Conservation (phyloP, 1,140 invertebrate species). For the Sycophila sp. region DNA sequence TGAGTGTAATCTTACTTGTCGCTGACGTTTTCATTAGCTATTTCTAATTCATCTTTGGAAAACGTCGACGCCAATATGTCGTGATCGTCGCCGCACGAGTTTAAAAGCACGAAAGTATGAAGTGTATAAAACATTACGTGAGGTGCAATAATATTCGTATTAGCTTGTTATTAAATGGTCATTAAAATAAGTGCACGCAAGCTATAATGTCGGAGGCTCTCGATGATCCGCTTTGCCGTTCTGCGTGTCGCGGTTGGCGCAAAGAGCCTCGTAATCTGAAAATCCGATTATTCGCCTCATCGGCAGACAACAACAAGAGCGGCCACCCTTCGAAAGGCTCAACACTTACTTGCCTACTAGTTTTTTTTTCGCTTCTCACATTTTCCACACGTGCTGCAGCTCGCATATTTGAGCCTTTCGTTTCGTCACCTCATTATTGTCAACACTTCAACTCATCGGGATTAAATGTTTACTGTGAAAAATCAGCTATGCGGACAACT, state of each 20-base stretch:
- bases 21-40: conserved; percentile 9
- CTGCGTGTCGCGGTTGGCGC: conserved; percentile 40
- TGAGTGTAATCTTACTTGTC: conserved; percentile 24
- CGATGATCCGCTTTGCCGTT: conserved; percentile 28
- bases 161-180: background rate
- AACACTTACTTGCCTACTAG: conserved; percentile 14
- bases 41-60: background rate
- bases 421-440: background rate
- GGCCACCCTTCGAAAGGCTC: conserved; percentile 46
- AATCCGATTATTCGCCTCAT: conserved; percentile 65
- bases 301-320: conserved; percentile 57
- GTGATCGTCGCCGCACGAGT: too few relatives aligned
- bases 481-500: too few relatives aligned
- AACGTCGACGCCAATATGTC: too few relatives aligned
- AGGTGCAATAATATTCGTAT: background rate
- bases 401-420: background rate
- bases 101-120: background rate
- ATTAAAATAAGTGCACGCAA: conserved; percentile 10
- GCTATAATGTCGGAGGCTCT: conserved; percentile 3
- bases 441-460: too few relatives aligned
- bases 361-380: conserved; percentile 4
- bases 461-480: too few relatives aligned
- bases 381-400: conserved; percentile 1
- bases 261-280: conserved; percentile 56
- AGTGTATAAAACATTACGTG: too few relatives aligned